Evolutionary conservation across 2,888 invertebrate species (phyloP), one percentile per base, ranked within the genome.

Genomic region (Ramazzottius varieornatus): DNA sequence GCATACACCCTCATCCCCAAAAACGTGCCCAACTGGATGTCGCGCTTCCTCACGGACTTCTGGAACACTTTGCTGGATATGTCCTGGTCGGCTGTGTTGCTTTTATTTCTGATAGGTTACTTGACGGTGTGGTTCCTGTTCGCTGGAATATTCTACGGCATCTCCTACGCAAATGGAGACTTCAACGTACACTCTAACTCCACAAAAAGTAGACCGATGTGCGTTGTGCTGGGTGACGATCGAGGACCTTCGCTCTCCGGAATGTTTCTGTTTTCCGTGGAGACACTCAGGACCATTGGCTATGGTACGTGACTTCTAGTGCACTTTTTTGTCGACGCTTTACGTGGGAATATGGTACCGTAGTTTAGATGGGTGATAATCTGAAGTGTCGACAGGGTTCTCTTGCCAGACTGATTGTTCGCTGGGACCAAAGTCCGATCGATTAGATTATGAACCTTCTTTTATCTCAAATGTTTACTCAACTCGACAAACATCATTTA

Each of bases 261-360:
- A 4, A 77, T 77, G 2, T 71, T 77, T 33, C 70, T 77, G 65
- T 77, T 77, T 69, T 75, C 75, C 64, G 74, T 77, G 66, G 77
- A 77, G 69, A 77, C 76, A 1, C 77, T 77, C 67, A 77, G 77
- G 69, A 77, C 77, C 1, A 77, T 77, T 65, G 77, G 77, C 33
- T 77, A 76, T 69, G 77, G 77, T 33, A 72, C 70, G 54, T 54
- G 4, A 24, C 29, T 16, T 24, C 8, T 40, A 13, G 8, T 40
- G 20, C 20, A 20, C 20, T 40, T 20, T 13, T 20, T 40, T 40
- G 40, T 13, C 20, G 8, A 8, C 20, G n/a, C n/a, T n/a, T n/a
- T n/a, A n/a, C n/a, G n/a, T n/a, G n/a, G n/a, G n/a, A n/a, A n/a
- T n/a, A n/a, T n/a, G n/a, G n/a, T n/a, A n/a, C n/a, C n/a, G n/a